Evolutionary conservation across 2,113 vertebrate species (phyloP).

Genomic region (Colaptes auratus): DNA sequence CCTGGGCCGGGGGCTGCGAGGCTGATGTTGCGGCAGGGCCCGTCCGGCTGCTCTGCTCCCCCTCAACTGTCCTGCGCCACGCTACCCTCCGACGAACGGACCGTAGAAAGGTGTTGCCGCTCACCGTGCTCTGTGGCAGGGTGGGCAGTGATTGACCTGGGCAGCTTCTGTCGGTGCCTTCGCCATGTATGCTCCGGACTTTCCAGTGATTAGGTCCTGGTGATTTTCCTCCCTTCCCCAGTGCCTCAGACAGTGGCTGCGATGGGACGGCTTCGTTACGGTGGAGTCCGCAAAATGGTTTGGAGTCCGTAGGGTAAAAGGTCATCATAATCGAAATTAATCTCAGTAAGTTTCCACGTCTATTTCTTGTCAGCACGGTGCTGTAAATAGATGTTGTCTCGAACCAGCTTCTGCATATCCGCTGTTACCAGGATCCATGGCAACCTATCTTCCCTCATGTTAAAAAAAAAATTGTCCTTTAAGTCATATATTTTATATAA

Average conservation of each 20-base stretch:
- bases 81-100: background rate
- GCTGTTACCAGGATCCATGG: rapidly evolving
- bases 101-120: background rate
- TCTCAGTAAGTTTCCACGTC: background rate
- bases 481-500: rapidly evolving
- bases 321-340: rapidly evolving
- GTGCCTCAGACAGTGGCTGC: rapidly evolving
- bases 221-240: no score
- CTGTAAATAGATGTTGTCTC: rapidly evolving
- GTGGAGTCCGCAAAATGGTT: rapidly evolving
- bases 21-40: background rate
- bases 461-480: background rate
- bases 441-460: rapidly evolving
- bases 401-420: rapidly evolving
- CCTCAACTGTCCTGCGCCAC: rapidly evolving
- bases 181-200: rapidly evolving
- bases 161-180: no score
- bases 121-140: rapidly evolving
- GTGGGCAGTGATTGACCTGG: background rate
- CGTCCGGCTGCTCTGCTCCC: background rate
- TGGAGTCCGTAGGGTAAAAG: background rate
- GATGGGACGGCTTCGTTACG: background rate
- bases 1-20: no score
- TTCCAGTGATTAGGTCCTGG: rapidly evolving
- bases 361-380: no score